Evolutionary conservation across 2,888 invertebrate genomes (phyloP), one percentile per base, ranked within the genome.

Genomic region (Hecatera dysodea): DNA sequence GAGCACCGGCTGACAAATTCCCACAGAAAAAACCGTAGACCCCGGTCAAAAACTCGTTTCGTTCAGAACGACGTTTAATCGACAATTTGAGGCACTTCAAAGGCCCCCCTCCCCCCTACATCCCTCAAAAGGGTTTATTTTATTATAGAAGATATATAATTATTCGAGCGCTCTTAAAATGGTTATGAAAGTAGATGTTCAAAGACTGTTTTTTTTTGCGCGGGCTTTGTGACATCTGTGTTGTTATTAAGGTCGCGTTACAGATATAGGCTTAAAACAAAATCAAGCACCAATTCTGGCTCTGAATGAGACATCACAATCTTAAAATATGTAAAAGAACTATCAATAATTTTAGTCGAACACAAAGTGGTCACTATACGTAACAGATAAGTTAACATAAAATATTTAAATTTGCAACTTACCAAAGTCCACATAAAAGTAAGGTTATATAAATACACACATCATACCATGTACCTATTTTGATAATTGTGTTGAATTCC

Each of bases 71-170:
- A 74, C 78, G 70, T 79, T 84, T 88, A 87, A 88, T 85, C 86
- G 88, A 83, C 87, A 86, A 89, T 88, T 90, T 87, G 84, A 87
- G 83, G 80, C 77, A 84, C 85, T 90, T 90, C 88, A 88, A 90
- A 89, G 85, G 84, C 72, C 67, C 12, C 77, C 82, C 75, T 59
- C 59, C n/a, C 66, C 78, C 65, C 67, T 78, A 78, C 29, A 56
- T n/a, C n/a, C n/a, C n/a, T n/a, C n/a, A 75, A 75, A 85, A 80
- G 87, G 88, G 87, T 88, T 88, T 88, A 89, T 90, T 88, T 88
- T 87, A 89, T 89, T 89, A 88, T 88, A 88, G 88, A 88, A 89
- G 88, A 87, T n/a, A n/a, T n/a, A n/a, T 90, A 90, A 91, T 90
- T 88, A 90, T 86, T 88, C 86, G 79, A 81, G 84, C 83, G 78